These are phyloP conservation scores for Leptinotarsa defecta DNA, from an alignment of 1,140 invertebrate genomes.

Conservation along the genomic window DNA sequence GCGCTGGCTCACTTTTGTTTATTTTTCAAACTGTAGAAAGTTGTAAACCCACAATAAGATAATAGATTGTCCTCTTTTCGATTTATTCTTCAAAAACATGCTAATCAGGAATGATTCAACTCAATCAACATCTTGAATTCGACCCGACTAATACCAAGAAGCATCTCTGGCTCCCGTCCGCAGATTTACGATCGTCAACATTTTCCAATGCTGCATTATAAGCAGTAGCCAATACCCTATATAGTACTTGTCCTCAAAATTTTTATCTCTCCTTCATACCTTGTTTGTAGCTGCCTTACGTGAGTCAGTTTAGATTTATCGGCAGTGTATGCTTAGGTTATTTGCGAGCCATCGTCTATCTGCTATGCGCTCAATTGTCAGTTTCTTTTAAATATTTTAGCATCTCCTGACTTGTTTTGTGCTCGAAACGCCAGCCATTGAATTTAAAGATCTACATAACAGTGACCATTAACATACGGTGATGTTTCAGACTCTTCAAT, in stretches of 20 bases:
- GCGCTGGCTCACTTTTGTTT: too few species aligned
- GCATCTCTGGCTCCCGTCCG: not conserved
- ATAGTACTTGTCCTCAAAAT: constrained; percentile 52
- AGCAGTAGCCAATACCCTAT: constrained; percentile 49
- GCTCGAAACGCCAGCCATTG: constrained; percentile 28
- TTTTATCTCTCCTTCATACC: constrained; percentile 53
- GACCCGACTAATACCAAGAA: constrained; percentile 5
- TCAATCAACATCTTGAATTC: not conserved
- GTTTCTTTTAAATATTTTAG: constrained; percentile 38
- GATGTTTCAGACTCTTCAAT: constrained; percentile 29
- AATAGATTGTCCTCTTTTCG: too few species aligned
- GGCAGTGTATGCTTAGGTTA: constrained; percentile 36
- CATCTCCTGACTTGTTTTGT: constrained; percentile 27
- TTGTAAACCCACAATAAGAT: too few species aligned
- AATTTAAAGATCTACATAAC: constrained; percentile 31
- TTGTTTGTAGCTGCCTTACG: constrained; percentile 50
- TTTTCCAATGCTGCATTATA: constrained; percentile 29
- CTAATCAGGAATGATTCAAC: too few species aligned
- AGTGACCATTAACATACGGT: constrained; percentile 30
- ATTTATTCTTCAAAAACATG: too few species aligned
- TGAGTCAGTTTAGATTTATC: constrained; percentile 48
- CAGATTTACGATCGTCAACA: constrained; percentile 23
- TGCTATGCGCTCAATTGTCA: constrained; percentile 34
- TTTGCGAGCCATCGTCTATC: constrained; percentile 40
- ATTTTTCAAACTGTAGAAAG: too few species aligned